These are phyloP conservation scores for Myotis lucifugus DNA, from an alignment of 2,113 vertebrate species.

Conservation along the genomic window DNA sequence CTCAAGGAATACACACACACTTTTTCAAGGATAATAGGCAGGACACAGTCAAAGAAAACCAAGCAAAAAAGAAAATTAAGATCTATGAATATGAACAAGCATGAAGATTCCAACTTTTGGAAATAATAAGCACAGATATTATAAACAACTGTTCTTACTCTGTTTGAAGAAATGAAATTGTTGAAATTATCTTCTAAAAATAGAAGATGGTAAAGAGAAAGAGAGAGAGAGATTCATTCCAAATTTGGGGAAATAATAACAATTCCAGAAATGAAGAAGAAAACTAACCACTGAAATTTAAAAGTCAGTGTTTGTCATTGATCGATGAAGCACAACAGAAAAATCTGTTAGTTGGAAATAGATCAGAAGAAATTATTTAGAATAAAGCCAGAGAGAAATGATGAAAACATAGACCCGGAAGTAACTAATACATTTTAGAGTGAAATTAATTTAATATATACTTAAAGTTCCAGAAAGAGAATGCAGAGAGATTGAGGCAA, in stretches of 20 bases:
- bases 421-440: not conserved
- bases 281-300: not conserved
- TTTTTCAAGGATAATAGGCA: not conserved
- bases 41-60: not conserved
- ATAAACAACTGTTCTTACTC: not conserved
- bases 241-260: not conserved
- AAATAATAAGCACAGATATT: not conserved
- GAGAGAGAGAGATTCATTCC: no score
- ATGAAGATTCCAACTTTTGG: not conserved
- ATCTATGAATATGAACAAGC: not conserved
- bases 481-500: not conserved
- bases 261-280: not conserved
- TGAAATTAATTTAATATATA: not conserved
- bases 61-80: not conserved
- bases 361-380: not conserved
- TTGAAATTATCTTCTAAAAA: not conserved
- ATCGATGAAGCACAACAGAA: not conserved
- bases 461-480: slow-evolving; percentile 34
- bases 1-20: not conserved
- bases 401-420: not conserved
- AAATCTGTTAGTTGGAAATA: not conserved
- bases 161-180: slow-evolving; percentile 11
- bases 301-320: not conserved
- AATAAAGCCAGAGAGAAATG: slow-evolving; percentile 17
- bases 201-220: not conserved